Conservation (phyloP, 2,797 vertebrate species). For the Fistularia commersonii region DNA sequence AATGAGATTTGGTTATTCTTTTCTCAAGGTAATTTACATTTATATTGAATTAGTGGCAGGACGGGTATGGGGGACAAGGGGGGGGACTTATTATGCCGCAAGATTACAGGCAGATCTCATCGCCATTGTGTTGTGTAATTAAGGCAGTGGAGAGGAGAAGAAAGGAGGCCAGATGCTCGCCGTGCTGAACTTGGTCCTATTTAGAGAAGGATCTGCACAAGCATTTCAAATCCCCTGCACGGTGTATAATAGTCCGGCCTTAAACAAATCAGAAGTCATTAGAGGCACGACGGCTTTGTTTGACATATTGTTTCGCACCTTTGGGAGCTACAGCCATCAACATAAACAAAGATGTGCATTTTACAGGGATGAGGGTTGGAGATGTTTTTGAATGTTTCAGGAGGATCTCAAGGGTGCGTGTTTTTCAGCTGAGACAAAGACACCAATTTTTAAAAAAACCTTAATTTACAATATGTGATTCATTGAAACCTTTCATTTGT, state of each 20-base stretch:
- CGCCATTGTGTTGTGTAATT: slow-evolving; percentile 81
- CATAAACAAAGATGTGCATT: slow-evolving; percentile 1
- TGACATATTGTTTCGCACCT: slow-evolving; percentile 16
- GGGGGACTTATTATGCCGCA: slow-evolving; percentile 67
- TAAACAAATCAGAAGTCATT: slow-evolving; percentile 44
- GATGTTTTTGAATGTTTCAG: slow-evolving; percentile 13
- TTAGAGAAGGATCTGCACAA: slow-evolving; percentile 52
- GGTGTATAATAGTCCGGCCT: slow-evolving; percentile 31
- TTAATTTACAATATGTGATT: slow-evolving; percentile 52
- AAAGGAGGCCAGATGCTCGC: slow-evolving; percentile 76
- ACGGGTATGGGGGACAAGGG: slow-evolving; percentile 40
- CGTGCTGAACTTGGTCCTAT: slow-evolving; percentile 59
- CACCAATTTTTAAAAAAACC: slow-evolving; percentile 37
- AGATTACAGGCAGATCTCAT: slow-evolving; percentile 79
- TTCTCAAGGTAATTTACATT: slow-evolving; percentile 80
- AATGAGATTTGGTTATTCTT: slow-evolving; percentile 80
- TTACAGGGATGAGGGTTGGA: not conserved
- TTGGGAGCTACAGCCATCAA: slow-evolving; percentile 1
- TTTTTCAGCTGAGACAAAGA: slow-evolving; percentile 35
- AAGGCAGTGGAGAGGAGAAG: slow-evolving; percentile 69
- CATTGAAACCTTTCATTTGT: not conserved
- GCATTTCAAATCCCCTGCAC: slow-evolving; percentile 34
- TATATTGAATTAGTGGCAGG: slow-evolving; percentile 82
- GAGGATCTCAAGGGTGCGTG: slow-evolving; percentile 23
- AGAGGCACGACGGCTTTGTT: slow-evolving; percentile 27